phyloP scores from a whole-genome alignment of 2,888 invertebrate species.

The Sinhomidia bicolor region DNA sequence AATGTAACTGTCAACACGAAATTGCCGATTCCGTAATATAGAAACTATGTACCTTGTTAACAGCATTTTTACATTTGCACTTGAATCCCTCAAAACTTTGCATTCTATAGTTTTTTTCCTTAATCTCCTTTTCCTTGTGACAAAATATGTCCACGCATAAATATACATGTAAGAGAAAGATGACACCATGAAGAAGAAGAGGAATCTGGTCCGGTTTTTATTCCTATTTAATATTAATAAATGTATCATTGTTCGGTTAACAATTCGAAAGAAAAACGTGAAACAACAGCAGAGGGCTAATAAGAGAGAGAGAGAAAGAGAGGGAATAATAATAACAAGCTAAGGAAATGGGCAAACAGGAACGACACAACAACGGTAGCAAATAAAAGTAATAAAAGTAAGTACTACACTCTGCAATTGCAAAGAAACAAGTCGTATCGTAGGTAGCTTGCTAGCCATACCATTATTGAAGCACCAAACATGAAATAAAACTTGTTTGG shows the following conservation, averaged over 20 bases:
- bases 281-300: constrained; percentile 16
- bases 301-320: constrained; percentile 19
- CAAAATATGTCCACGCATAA: no score
- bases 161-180: no score
- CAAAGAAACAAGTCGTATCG: no score
- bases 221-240: neutral
- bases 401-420: no score
- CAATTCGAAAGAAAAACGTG: neutral
- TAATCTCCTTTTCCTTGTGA: no score
- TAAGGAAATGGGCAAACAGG: neutral
- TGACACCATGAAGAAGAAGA: neutral
- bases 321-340: no score
- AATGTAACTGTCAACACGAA: constrained; percentile 27
- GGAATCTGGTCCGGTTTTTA: neutral
- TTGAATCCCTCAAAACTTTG: constrained; percentile 13
- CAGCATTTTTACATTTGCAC: no score
- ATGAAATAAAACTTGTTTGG: constrained; percentile 23
- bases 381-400: constrained; percentile 6
- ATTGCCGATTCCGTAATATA: no score
- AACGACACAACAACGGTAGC: neutral
- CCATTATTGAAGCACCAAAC: neutral
- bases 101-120: no score
- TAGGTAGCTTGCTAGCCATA: no score
- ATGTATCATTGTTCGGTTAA: neutral
- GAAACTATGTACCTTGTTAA: no score